A percentile compares a stretch with the other conserved stretches of the same genome.
These are phyloP conservation scores for Uloborus plumipes DNA, from an alignment of 2,888 invertebrate species.

Conservation along the genomic window DNA sequence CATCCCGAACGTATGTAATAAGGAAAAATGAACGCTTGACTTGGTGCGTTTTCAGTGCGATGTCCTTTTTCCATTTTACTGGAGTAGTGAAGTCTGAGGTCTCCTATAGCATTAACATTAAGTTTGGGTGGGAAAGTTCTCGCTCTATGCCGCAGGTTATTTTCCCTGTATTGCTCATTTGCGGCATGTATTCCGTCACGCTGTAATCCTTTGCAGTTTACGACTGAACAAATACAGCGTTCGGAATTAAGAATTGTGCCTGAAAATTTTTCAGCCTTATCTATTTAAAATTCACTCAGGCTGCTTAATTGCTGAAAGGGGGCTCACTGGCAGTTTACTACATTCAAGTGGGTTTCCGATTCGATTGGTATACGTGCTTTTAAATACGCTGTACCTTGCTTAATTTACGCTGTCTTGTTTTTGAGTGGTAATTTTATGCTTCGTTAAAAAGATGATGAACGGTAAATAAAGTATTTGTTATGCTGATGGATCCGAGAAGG, in stretches of 20 bases:
- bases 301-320: conserved; percentile 20
- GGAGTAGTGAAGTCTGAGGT: too few species aligned
- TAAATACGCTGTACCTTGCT: background rate
- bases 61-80: conserved; percentile 9
- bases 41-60: conserved; percentile 2
- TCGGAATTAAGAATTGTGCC: conserved; percentile 14
- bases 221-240: conserved; percentile 45
- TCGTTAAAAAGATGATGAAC: too few species aligned
- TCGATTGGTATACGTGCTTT: conserved; percentile 27
- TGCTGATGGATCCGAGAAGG: too few species aligned
- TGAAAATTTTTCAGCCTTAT: conserved; percentile 33
- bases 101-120: background rate
- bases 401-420: conserved; percentile 34
- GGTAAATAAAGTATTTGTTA: too few species aligned
- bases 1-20: conserved; percentile 33
- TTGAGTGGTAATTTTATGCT: background rate
- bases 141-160: conserved; percentile 28
- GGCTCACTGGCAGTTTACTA: background rate
- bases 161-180: conserved; percentile 25
- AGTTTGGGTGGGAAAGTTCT: conserved; percentile 4
- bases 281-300: conserved; percentile 33
- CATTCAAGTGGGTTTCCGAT: conserved; percentile 30
- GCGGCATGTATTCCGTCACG: conserved; percentile 4
- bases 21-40: conserved; percentile 27
- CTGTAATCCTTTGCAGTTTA: conserved; percentile 26